Evolutionary conservation across 2,888 invertebrate genomes (phyloP).

Genomic region (Hypomecis atomaria): DNA sequence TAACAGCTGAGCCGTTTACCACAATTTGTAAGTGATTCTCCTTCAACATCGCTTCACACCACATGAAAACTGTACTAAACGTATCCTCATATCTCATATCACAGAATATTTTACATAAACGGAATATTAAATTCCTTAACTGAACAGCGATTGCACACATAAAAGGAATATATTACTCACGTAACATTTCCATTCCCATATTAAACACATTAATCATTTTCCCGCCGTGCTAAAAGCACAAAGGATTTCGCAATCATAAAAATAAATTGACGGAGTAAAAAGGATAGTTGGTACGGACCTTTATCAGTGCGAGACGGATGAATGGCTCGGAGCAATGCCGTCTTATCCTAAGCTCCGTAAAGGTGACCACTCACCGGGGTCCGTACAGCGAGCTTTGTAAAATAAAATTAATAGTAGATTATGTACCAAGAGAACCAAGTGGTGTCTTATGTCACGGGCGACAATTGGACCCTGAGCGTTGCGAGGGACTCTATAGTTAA

Average conservation of each 20-base stretch:
- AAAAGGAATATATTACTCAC: constrained; percentile 64
- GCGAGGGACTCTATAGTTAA: too few relatives aligned
- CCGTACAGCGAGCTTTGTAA: too few relatives aligned
- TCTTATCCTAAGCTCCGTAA: constrained; percentile 44
- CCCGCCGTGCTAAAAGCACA: constrained; percentile 43
- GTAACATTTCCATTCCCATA: constrained; percentile 51
- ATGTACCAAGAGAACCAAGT: too few relatives aligned
- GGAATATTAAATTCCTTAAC: constrained; percentile 69
- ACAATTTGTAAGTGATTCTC: neutral
- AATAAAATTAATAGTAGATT: too few relatives aligned
- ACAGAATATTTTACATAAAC: constrained; percentile 54
- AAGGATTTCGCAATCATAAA: constrained; percentile 51
- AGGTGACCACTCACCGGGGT: neutral
- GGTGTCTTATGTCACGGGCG: too few relatives aligned
- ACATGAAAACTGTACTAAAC: constrained; percentile 4
- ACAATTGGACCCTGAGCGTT: too few relatives aligned
- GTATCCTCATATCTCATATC: constrained; percentile 27
- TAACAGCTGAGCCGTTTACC: too few relatives aligned
- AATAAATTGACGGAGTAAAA: constrained; percentile 58
- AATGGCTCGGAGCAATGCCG: constrained; percentile 57
- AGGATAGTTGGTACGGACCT: constrained; percentile 59
- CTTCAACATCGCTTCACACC: constrained; percentile 15
- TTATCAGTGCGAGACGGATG: constrained; percentile 63
- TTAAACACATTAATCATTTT: constrained; percentile 48
- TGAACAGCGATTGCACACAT: constrained; percentile 54